Base-by-base conservation (phyloP, 2,113 vertebrate genomes). In the Accipiter cooperii region DNA sequence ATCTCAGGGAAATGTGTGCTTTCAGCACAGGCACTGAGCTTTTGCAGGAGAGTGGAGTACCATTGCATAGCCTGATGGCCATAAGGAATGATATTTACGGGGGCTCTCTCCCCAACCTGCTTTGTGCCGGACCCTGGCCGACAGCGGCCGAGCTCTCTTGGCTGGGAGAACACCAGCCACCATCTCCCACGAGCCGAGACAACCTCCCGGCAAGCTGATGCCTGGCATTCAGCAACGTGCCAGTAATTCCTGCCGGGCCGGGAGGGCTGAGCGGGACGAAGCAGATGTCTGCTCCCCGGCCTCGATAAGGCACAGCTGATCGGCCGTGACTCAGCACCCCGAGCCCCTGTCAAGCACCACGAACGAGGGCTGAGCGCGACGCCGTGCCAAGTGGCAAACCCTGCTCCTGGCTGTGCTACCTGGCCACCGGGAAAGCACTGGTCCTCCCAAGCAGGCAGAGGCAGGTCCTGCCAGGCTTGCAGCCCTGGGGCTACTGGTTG, bases 81-180 rank as follows among this genome's bases (percentile, higher is more conserved):
- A 5, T 5, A 5, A 63, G 52, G 24, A 54, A 20, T 12, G 70
- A 31, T 22, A 31, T 25, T 44, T 8, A 21, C 0, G 1, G 58
- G 54, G 29, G 29, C 4, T 64, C 22, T 55, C 52, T 42, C 52
- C 79, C 51, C 71, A 26, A 1, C 15, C 38, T 25, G 22, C n/a
- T 26, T 9, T 17, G 18, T 46, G 61, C 51, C 3, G 0, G 51
- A 16, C 31, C 33, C 31, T 33, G 65, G 44, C 7, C 12, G 47
- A 7, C 19, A 26, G 25, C 10, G 10, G 14, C 69, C 0, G 0
- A 51, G 52, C n/a, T 61, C 38, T 49, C 33, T 10, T 8, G 33
- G 38, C n/a, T 25, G 42, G 42, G 54, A 58, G 33, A 47, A 19
- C 64, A 47, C 26, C 31, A 13, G 12, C 20, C 3, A 1, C 42